Evolutionary conservation across 2,113 vertebrate species (phyloP).

Genomic region (Cavia aperea): DNA sequence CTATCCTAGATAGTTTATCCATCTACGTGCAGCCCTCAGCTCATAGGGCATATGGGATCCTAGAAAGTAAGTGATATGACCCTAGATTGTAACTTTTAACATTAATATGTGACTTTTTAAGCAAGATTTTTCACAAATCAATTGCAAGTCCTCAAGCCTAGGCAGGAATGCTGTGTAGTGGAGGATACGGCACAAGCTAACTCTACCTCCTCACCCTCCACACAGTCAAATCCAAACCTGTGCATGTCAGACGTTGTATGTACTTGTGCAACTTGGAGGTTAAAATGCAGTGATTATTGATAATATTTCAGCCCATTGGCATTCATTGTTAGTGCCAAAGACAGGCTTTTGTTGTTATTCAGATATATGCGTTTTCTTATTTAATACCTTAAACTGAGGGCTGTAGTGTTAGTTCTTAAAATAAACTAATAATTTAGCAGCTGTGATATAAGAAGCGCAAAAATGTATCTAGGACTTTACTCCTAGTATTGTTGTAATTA

Average conservation of each 20-base stretch:
- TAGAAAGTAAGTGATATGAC: not conserved
- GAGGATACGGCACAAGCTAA: not conserved
- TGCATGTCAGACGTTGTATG: not conserved
- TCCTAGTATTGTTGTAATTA: not conserved
- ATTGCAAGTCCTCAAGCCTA: not conserved
- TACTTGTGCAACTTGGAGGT: not conserved
- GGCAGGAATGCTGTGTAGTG: not conserved
- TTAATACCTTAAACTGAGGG: not conserved
- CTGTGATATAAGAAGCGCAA: not conserved
- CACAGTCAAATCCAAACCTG: not conserved
- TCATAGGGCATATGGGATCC: not conserved
- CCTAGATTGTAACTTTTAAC: not conserved
- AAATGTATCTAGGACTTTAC: not conserved
- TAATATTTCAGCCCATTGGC: not conserved
- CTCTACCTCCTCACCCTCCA: not conserved
- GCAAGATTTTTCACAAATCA: not conserved
- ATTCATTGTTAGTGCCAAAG: not conserved
- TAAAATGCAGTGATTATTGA: not conserved
- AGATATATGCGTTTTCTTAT: not conserved
- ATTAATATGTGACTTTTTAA: not conserved
- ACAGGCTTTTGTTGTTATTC: not conserved
- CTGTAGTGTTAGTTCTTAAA: not conserved
- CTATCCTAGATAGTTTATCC: not conserved
- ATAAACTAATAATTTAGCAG: not conserved
- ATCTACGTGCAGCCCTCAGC: not conserved